Percentiles rank a stretch among this genome's conserved stretches.
phyloP scores from a whole-genome alignment of 2,113 vertebrate species.

The Nothoprocta perdicaria region DNA sequence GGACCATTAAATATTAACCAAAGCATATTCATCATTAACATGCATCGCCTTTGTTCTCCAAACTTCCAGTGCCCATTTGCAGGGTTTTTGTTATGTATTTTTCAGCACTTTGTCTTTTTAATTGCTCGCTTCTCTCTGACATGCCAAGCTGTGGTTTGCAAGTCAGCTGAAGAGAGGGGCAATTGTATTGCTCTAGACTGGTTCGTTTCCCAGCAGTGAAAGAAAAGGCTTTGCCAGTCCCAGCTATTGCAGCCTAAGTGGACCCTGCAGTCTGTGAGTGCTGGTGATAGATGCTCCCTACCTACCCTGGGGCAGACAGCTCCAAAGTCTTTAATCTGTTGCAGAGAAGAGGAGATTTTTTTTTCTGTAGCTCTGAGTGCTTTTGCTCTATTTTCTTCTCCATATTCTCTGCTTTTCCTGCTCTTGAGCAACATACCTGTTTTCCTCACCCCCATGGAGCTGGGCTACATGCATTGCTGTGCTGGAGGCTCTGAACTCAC shows the following conservation, averaged over 20 bases:
- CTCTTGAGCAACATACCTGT: not conserved
- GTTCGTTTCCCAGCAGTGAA: not conserved
- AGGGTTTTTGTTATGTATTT: constrained; percentile 69
- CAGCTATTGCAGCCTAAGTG: not conserved
- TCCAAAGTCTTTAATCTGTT: not conserved
- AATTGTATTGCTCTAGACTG: constrained; percentile 30
- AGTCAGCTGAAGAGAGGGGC: constrained; percentile 33
- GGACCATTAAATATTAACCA: constrained; percentile 67
- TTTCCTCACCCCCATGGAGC: fast-evolving
- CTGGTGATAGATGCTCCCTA: not conserved
- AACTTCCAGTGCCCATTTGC: constrained; percentile 43
- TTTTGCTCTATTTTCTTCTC: not conserved
- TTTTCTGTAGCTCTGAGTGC: not conserved
- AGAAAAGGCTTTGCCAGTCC: not conserved
- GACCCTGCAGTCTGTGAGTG: not conserved
- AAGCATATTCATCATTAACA: constrained; percentile 58
- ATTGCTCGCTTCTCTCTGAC: constrained; percentile 64
- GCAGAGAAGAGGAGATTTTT: fast-evolving
- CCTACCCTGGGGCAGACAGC: not conserved
- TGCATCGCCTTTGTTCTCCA: constrained; percentile 15
- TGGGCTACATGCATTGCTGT: not conserved
- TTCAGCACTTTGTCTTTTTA: constrained; percentile 76
- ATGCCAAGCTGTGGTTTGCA: constrained; percentile 8
- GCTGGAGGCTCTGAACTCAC: not conserved
- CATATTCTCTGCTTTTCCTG: not conserved